Conservation (phyloP, 1,140 invertebrate species). For the Potamilus streckersoni region DNA sequence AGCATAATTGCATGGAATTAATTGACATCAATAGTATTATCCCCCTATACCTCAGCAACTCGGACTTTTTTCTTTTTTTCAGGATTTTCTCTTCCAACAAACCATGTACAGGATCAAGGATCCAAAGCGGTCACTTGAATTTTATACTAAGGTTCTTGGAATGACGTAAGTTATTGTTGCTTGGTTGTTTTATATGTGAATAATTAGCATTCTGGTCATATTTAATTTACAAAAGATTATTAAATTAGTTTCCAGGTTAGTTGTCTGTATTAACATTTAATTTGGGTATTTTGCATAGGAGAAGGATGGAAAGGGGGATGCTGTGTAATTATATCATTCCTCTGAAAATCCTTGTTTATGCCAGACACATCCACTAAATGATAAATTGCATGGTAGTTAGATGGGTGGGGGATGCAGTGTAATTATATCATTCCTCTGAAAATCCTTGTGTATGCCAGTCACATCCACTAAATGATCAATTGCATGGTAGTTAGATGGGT, state of each 20-base stretch:
- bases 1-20: no score
- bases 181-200: background rate
- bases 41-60: no score
- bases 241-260: background rate
- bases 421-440: background rate
- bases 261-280: background rate
- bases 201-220: background rate
- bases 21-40: no score
- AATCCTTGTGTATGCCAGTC: no score
- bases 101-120: slow-evolving; percentile 97
- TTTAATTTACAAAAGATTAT: background rate
- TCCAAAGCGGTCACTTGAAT: slow-evolving; percentile 85
- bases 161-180: slow-evolving; percentile 75
- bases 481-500: no score
- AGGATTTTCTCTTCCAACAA: slow-evolving; percentile 92
- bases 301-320: no score
- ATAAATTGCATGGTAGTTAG: background rate
- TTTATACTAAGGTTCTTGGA: slow-evolving; percentile 90
- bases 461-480: no score
- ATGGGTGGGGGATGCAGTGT: no score
- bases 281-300: no score
- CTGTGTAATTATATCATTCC: no score
- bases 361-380: no score
- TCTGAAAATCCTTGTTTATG: no score
- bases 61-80: slow-evolving; percentile 28